Evolutionary conservation across 1,140 invertebrate species (phyloP).

Genomic region (Drosophila varians): DNA sequence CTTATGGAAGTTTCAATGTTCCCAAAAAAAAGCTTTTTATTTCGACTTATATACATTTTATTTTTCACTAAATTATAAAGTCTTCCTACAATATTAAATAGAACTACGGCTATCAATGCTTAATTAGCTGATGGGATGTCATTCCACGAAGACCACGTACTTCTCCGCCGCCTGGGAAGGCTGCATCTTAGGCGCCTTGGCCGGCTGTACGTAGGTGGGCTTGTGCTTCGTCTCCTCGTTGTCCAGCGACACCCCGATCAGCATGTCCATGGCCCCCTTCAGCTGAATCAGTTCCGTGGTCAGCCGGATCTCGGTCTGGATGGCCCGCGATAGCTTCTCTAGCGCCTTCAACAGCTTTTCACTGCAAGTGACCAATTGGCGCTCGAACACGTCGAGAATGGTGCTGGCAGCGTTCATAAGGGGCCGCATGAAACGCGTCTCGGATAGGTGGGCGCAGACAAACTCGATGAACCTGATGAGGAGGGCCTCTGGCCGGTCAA

Average conservation of each 20-base stretch:
- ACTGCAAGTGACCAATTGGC: slow-evolving; percentile 66
- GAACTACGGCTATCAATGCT: background rate
- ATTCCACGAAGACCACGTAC: slow-evolving; percentile 56
- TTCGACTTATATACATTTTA: background rate
- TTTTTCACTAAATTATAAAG: background rate
- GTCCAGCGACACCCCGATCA: slow-evolving; percentile 86
- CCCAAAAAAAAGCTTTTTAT: background rate
- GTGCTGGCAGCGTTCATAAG: slow-evolving; percentile 90
- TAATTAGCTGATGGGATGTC: slow-evolving; percentile 5
- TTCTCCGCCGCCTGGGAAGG: slow-evolving; percentile 51
- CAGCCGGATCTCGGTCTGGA: slow-evolving; percentile 88
- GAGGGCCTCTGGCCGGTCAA: slow-evolving; percentile 87
- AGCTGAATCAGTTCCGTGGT: slow-evolving; percentile 86
- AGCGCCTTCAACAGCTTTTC: slow-evolving; percentile 86
- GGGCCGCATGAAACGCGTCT: slow-evolving; percentile 89
- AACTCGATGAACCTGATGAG: slow-evolving; percentile 89
- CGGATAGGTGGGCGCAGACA: slow-evolving; percentile 90
- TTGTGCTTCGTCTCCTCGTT: slow-evolving; percentile 20
- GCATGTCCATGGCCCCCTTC: slow-evolving; percentile 88
- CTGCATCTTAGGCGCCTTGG: slow-evolving; percentile 32
- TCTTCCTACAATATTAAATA: background rate
- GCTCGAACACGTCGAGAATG: slow-evolving; percentile 90
- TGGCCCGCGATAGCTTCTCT: slow-evolving; percentile 85
- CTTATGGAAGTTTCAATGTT: background rate
- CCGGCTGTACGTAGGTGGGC: background rate